Evolutionary conservation across 2,888 invertebrate genomes (phyloP).

Genomic region (Notocelia uddmanniana): DNA sequence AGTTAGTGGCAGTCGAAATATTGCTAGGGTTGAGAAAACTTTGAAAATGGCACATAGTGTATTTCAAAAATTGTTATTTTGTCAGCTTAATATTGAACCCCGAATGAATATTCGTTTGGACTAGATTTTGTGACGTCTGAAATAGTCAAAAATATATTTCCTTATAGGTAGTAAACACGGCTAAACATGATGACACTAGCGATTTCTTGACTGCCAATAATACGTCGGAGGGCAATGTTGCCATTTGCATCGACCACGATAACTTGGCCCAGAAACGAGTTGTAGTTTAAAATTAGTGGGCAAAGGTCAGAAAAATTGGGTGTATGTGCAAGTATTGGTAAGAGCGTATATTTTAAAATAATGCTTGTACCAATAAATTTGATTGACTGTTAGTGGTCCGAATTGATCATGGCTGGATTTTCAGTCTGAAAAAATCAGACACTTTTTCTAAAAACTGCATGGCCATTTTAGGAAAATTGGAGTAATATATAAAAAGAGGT

Average conservation of each 20-base stretch:
- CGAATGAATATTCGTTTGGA: background rate
- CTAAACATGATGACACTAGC: background rate
- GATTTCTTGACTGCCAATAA: background rate
- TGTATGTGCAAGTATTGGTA: background rate
- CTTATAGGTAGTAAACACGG: background rate
- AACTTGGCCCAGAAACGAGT: background rate
- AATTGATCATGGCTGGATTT: conserved; percentile 2
- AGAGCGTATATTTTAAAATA: conserved; percentile 9
- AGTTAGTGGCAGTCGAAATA: background rate
- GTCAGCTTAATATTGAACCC: too few species aligned
- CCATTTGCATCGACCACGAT: background rate
- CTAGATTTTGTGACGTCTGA: background rate
- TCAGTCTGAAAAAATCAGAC: conserved; percentile 9
- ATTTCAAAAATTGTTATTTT: background rate
- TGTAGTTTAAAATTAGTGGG: background rate
- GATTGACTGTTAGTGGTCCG: background rate
- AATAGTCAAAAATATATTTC: background rate
- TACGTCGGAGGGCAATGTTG: background rate
- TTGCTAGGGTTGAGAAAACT: background rate
- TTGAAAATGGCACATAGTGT: background rate
- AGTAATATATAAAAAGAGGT: conserved; percentile 48
- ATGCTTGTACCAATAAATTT: background rate
- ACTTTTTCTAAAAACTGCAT: background rate
- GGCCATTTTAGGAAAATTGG: conserved; percentile 30
- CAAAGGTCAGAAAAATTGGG: background rate